Conservation (phyloP, 2,797 vertebrate species). For the Cyprinella venusta region DNA sequence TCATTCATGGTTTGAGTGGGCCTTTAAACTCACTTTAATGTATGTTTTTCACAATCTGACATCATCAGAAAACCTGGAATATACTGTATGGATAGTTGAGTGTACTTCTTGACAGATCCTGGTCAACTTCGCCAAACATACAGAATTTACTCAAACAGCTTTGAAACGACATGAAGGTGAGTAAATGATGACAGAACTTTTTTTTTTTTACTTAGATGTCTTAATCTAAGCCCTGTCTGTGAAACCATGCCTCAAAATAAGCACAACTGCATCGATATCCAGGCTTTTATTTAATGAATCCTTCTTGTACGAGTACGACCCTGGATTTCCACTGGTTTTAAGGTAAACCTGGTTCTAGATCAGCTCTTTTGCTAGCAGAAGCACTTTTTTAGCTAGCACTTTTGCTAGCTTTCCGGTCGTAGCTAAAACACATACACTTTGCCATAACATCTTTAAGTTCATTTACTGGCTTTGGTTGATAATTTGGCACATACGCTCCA, state of each 20-base stretch:
- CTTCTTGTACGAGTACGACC: background rate
- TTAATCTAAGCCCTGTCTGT: too few relatives aligned
- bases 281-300: slow-evolving; percentile 17
- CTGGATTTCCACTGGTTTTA: slow-evolving; percentile 11
- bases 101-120: background rate
- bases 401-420: background rate
- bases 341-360: slow-evolving; percentile 32
- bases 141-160: background rate
- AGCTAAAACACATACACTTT: slow-evolving; percentile 9
- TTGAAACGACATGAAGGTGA: background rate
- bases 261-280: background rate
- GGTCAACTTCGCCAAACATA: background rate
- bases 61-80: background rate
- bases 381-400: background rate
- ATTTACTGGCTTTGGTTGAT: slow-evolving; percentile 36
- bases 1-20: background rate
- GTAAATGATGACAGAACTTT: background rate
- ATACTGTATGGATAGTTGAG: background rate
- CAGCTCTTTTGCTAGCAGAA: slow-evolving; percentile 16
- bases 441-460: background rate
- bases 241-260: background rate
- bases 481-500: slow-evolving; percentile 15
- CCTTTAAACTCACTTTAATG: background rate
- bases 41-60: background rate
- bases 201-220: too few relatives aligned